Percentiles rank a stretch among this genome's conserved stretches.
These are phyloP conservation scores for Tetraneura akinire DNA, from an alignment of 1,140 invertebrate genomes.

Conservation along the genomic window DNA sequence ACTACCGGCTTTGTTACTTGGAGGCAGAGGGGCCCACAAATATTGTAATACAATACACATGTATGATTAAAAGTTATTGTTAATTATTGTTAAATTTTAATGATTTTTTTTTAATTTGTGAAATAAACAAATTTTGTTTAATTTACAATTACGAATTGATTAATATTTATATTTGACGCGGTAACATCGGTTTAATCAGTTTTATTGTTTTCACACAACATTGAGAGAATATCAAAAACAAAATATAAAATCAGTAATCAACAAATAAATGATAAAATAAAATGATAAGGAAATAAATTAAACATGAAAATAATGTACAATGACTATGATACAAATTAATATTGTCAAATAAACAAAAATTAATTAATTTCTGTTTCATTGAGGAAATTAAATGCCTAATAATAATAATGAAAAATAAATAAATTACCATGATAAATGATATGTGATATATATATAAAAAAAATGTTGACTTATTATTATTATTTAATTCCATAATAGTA, in stretches of 20 bases:
- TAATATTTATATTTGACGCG: conserved; percentile 47
- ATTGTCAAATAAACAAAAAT: too few relatives aligned
- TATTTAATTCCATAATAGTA: too few relatives aligned
- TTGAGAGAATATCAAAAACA: conserved; percentile 33
- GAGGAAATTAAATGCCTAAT: too few relatives aligned
- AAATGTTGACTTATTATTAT: too few relatives aligned
- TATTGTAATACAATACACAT: conserved; percentile 39
- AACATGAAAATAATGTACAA: not conserved
- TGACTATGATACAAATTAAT: too few relatives aligned
- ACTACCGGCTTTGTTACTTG: conserved; percentile 59
- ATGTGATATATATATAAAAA: too few relatives aligned
- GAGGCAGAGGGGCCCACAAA: conserved; percentile 59
- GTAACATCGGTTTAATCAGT: conserved; percentile 38
- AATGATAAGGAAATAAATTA: not conserved
- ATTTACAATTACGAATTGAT: conserved; percentile 41
- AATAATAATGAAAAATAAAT: too few relatives aligned
- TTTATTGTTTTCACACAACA: conserved; percentile 51
- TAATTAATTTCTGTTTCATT: too few relatives aligned
- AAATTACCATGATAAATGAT: too few relatives aligned
- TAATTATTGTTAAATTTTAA: conserved; percentile 22
- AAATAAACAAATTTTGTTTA: conserved; percentile 49
- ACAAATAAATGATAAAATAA: conserved; percentile 28
- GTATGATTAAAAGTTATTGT: conserved; percentile 31
- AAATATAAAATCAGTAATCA: conserved; percentile 23
- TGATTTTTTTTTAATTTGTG: conserved; percentile 39